These are phyloP conservation scores for Amphiprion clarkii DNA, from an alignment of 2,797 vertebrate genomes.

Conservation along the genomic window DNA sequence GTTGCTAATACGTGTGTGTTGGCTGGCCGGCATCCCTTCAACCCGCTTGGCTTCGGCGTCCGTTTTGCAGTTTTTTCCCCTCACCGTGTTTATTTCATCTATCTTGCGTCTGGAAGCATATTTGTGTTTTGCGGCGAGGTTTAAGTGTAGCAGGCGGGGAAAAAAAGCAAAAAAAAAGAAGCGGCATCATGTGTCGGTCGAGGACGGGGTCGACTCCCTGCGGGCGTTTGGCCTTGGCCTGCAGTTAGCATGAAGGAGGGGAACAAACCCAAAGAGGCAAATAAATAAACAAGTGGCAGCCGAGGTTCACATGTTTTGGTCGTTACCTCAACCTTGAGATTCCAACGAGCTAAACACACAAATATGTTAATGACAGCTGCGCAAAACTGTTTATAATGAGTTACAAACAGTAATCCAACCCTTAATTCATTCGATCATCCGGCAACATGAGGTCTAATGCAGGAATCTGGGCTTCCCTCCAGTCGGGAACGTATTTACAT, in stretches of 20 bases:
- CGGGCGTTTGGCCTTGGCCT: constrained; percentile 66
- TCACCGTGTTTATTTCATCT: constrained; percentile 55
- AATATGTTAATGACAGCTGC: constrained; percentile 48
- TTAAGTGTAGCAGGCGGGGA: constrained; percentile 48
- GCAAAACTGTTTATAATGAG: constrained; percentile 39
- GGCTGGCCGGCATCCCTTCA: constrained; percentile 63
- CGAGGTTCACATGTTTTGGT: constrained; percentile 33
- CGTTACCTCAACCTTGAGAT: constrained; percentile 7
- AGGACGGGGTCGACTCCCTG: constrained; percentile 62
- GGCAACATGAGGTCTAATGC: not conserved
- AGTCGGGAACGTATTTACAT: not conserved
- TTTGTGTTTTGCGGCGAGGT: constrained; percentile 62
- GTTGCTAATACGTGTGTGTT: constrained; percentile 32
- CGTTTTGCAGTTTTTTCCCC: constrained; percentile 21
- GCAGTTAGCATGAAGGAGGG: constrained; percentile 45
- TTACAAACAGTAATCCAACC: not conserved
- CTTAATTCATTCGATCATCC: not conserved
- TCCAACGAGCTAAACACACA: constrained; percentile 42
- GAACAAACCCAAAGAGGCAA: constrained; percentile 33
- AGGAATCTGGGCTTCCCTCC: not conserved
- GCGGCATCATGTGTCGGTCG: constrained; percentile 43
- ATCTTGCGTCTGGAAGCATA: constrained; percentile 53
- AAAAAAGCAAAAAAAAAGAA: constrained; percentile 10
- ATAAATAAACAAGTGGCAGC: constrained; percentile 62
- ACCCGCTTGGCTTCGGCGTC: constrained; percentile 39